A percentile compares a stretch with the other conserved stretches of the same genome.
These are phyloP conservation scores for Probaryconus sp. DNA, from an alignment of 1,140 invertebrate species.

Conservation along the genomic window DNA sequence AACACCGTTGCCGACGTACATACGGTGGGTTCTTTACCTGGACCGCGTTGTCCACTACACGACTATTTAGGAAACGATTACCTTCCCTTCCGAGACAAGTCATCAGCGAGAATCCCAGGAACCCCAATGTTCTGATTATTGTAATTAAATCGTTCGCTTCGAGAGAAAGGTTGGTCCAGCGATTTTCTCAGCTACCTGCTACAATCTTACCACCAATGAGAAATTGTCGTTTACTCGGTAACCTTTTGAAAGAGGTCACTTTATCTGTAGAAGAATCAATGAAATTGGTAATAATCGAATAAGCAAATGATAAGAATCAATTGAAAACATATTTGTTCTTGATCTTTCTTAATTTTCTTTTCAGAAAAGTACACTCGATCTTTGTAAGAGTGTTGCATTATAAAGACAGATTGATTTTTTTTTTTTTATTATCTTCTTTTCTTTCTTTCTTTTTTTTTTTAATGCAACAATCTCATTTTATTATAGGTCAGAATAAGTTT, in stretches of 20 bases:
- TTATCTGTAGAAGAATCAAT: conserved; percentile 1
- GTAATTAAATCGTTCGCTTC: conserved; percentile 73
- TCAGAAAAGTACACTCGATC: too few species aligned
- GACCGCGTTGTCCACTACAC: conserved; percentile 54
- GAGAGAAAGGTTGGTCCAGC: conserved; percentile 53
- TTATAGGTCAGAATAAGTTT: too few species aligned
- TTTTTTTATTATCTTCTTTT: too few species aligned
- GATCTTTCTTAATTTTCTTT: too few species aligned
- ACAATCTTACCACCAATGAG: conserved; percentile 33
- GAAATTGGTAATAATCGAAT: background rate
- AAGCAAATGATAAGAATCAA: too few species aligned
- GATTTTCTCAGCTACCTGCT: conserved; percentile 64
- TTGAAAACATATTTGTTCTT: too few species aligned
- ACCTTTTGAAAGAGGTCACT: conserved; percentile 42
- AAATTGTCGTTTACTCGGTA: conserved; percentile 56
- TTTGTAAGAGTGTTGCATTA: too few species aligned
- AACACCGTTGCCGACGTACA: conserved; percentile 21
- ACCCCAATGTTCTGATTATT: conserved; percentile 73
- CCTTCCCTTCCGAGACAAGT: conserved; percentile 67
- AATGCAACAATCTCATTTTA: too few species aligned
- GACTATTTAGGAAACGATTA: conserved; percentile 70
- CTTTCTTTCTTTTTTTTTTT: too few species aligned
- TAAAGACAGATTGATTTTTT: too few species aligned
- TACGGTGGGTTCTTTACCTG: conserved; percentile 40
- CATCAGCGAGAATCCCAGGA: conserved; percentile 68